phyloP scores from a whole-genome alignment of 2,113 vertebrate genomes.

The Pelvicachromis taeniatus region DNA sequence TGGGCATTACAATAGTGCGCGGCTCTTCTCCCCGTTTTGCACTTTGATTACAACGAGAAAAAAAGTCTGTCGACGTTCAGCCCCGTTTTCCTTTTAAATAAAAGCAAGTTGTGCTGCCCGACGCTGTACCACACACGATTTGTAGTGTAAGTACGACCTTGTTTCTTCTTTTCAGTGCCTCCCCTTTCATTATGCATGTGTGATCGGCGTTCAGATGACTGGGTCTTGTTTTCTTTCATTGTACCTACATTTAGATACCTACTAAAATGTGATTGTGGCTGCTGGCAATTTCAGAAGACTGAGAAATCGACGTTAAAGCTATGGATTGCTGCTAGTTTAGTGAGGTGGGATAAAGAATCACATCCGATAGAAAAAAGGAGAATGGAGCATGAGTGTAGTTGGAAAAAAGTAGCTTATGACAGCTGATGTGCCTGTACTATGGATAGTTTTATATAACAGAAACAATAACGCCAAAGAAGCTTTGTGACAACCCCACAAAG shows the following conservation, averaged over 20 bases:
- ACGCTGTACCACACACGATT: neutral
- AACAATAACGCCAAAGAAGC: neutral
- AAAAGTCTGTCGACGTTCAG: neutral
- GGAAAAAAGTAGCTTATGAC: neutral
- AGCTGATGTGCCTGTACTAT: neutral
- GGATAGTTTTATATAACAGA: neutral
- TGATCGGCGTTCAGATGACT: neutral
- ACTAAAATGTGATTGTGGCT: neutral
- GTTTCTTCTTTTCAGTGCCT: neutral
- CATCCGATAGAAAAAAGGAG: neutral
- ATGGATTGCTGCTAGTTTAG: neutral
- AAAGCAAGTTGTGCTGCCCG: neutral
- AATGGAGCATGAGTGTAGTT: neutral
- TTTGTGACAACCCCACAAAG: conserved; percentile 16
- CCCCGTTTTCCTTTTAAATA: neutral
- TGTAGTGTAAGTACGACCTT: neutral
- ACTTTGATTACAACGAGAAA: neutral
- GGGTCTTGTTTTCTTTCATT: neutral
- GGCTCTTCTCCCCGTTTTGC: neutral
- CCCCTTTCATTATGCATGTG: neutral
- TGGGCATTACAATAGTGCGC: neutral
- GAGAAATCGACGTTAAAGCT: neutral
- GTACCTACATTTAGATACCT: neutral
- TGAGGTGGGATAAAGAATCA: neutral
- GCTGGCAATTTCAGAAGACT: neutral